Percentiles rank a stretch among this genome's conserved stretches.
Conservation (phyloP, 2,888 invertebrate genomes). For the Patella caerulea region DNA sequence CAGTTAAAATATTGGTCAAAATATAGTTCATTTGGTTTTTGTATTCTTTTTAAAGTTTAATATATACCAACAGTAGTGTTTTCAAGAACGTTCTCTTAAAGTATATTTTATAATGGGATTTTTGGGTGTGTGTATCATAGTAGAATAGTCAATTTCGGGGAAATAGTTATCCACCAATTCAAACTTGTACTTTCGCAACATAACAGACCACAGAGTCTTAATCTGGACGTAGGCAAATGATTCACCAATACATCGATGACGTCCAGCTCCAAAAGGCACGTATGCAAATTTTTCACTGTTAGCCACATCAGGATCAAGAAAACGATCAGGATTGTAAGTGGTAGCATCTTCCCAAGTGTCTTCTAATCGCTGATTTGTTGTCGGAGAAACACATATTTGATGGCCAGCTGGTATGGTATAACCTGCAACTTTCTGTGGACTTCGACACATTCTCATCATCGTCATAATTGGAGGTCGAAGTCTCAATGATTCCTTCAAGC, state of each 20-base stretch:
- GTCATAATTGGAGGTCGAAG: slow-evolving; percentile 65
- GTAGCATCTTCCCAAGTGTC: slow-evolving; percentile 51
- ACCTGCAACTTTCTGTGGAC: slow-evolving; percentile 53
- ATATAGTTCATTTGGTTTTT: too few species aligned
- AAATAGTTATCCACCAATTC: slow-evolving; percentile 56
- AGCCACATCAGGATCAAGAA: slow-evolving; percentile 48
- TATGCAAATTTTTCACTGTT: slow-evolving; percentile 62
- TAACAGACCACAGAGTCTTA: slow-evolving; percentile 57
- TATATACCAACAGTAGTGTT: not conserved
- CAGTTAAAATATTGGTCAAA: too few species aligned
- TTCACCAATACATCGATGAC: slow-evolving; percentile 66
- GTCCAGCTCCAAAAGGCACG: slow-evolving; percentile 64
- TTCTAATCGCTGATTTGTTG: slow-evolving; percentile 57
- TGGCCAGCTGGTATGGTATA: slow-evolving; percentile 63
- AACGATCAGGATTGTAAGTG: slow-evolving; percentile 58
- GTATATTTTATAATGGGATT: slow-evolving; percentile 55
- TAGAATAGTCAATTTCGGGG: slow-evolving; percentile 56
- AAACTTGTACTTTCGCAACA: slow-evolving; percentile 57
- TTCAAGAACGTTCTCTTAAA: slow-evolving; percentile 19
- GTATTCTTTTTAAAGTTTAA: not conserved
- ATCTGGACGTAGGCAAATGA: slow-evolving; percentile 66
- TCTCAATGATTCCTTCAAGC: slow-evolving; percentile 62
- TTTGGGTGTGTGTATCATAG: slow-evolving; percentile 65
- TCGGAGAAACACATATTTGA: slow-evolving; percentile 65
- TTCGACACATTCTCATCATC: slow-evolving; percentile 61